These are phyloP conservation scores for Bradypodion ventrale DNA, from an alignment of 2,797 vertebrate genomes.

Conservation along the genomic window DNA sequence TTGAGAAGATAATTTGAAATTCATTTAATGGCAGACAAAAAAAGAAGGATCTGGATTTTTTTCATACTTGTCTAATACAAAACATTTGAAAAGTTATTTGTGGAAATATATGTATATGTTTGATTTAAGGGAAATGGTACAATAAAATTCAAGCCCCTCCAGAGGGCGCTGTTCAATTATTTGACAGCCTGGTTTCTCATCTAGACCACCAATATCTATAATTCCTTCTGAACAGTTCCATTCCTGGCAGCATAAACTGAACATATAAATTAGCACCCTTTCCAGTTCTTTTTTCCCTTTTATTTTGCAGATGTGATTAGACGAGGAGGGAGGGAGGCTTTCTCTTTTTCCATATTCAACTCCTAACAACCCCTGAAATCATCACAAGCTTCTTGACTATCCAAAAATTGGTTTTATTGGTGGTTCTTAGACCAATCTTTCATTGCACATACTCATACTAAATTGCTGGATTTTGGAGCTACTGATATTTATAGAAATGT, in stretches of 20 bases:
- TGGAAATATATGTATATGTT: not conserved
- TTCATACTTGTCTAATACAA: not conserved
- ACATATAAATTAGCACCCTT: conserved; percentile 6
- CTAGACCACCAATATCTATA: conserved; percentile 1
- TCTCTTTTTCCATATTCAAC: not conserved
- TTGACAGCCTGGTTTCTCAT: conserved; percentile 40
- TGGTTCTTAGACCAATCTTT: not conserved
- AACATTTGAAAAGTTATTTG: not conserved
- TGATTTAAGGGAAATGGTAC: not conserved
- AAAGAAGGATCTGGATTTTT: not conserved
- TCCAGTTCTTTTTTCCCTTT: not conserved
- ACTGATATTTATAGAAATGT: not conserved
- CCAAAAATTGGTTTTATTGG: not conserved
- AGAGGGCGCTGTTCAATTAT: conserved; percentile 74
- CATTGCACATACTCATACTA: conserved; percentile 47
- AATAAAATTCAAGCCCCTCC: conserved; percentile 57
- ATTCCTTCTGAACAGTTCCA: conserved; percentile 7
- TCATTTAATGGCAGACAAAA: not conserved
- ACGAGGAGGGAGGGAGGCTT: not conserved
- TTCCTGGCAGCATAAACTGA: conserved; percentile 5
- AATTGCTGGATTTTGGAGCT: conserved; percentile 26
- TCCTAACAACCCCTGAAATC: not conserved
- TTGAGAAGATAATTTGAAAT: not conserved
- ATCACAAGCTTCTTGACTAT: not conserved
- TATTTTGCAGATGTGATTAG: conserved; percentile 14